Evolutionary conservation across 92 coral and sea anemone genomes (phyloP), one percentile per base, ranked within the genome.

Genomic region (Palythoa caribaeorum): DNA sequence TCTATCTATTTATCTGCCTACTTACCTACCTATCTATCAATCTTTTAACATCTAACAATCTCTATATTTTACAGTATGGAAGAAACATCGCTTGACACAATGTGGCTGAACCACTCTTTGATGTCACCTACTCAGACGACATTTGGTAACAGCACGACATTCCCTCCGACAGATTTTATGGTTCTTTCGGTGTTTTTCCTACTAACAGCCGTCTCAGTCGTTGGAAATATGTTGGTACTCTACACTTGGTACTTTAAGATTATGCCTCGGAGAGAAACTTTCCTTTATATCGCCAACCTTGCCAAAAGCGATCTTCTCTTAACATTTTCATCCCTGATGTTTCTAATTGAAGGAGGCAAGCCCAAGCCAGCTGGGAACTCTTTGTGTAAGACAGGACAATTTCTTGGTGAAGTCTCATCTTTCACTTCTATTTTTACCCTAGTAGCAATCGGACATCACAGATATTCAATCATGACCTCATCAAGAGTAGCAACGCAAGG

Each of bases 241-340:
- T 70, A 70, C 40, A 7, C 4, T 11, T 70, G 74, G 74, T 70
- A 70, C 44, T 35, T 44, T 2, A 70, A 70, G 44, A 28, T 28
- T 35, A 37, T 70, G 9, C 74, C 74, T 28, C 74, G 74, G 17
- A 70, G 74, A 70, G 44, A 28, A 28, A 70, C 74, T 2, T 70
- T 70, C 21, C 15, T 28, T 3, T 70, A 35, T 37, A 36, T 70
- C 9, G 7, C 44, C 15, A 35, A 70, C 9, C 74, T 70, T 70
- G 74, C 74, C 14, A 70, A 70, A 70, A 70, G 74, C 37, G 74
- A 70, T 37, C n/a, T 70, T 11, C 74, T 70, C 5, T 70, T 70
- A 36, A 70, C 74, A 1, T 70, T 44, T 21, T 44, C 74, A 11
- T 28, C 40, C 15, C 74, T 70, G 0, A 35, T 28, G 15, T 70